Evolutionary conservation across 2,888 invertebrate genomes (phyloP).

Genomic region (Eumerus sabulonum): DNA sequence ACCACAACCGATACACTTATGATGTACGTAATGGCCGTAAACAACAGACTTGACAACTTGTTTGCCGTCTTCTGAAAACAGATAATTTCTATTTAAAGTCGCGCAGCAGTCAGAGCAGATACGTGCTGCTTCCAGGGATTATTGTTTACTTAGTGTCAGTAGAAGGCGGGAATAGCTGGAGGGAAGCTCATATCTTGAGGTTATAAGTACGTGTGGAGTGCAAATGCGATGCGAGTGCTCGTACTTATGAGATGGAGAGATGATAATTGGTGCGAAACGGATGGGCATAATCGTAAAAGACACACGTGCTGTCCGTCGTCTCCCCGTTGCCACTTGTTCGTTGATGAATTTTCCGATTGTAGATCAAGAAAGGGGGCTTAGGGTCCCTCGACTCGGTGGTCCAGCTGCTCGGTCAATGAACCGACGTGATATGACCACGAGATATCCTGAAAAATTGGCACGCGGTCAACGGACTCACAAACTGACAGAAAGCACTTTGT

Average conservation of each 20-base stretch:
- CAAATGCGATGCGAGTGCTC: not conserved
- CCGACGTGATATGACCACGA: no score
- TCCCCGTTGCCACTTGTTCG: conserved; percentile 5
- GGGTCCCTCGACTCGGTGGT: no score
- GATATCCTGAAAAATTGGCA: no score
- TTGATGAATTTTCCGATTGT: conserved; percentile 21
- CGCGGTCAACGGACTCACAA: no score
- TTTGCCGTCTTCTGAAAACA: conserved; percentile 21
- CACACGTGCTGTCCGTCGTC: conserved; percentile 8
- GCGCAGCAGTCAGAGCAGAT: conserved; percentile 4
- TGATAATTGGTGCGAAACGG: not conserved
- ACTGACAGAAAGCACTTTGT: no score
- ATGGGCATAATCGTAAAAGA: conserved; percentile 6
- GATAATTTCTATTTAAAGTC: conserved; percentile 56
- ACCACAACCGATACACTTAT: no score
- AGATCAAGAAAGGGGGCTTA: no score
- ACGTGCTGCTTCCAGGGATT: conserved; percentile 2
- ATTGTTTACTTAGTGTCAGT: conserved; percentile 32
- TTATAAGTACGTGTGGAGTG: conserved; percentile 1
- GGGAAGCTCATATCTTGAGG: not conserved
- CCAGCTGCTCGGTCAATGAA: no score
- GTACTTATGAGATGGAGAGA: no score
- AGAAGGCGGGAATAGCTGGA: no score
- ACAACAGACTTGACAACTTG: conserved; percentile 36
- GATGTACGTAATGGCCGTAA: conserved; percentile 1